Conservation (phyloP, 92 coral and sea anemone genomes). For the Pocillopora grandis region DNA sequence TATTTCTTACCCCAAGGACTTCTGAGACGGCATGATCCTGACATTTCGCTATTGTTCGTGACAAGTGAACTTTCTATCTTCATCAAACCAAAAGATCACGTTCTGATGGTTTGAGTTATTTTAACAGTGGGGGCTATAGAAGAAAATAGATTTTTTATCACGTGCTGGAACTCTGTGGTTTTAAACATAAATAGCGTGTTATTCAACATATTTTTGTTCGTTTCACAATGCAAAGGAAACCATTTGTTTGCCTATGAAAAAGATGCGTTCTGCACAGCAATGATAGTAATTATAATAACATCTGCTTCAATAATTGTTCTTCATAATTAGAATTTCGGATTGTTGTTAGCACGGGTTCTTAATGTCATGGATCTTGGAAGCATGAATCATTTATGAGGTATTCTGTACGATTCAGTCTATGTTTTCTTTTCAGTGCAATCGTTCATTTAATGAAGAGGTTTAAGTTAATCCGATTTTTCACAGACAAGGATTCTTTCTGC, state of each 20-base stretch:
- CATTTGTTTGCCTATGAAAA: neutral
- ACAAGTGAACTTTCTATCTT: neutral
- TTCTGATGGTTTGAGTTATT: constrained; percentile 14
- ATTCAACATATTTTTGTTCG: neutral
- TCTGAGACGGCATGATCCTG: neutral
- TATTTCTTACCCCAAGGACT: constrained; percentile 13
- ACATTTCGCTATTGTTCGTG: neutral
- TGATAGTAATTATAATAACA: neutral
- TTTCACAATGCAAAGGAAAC: neutral
- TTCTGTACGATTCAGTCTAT: neutral
- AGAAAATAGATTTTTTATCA: constrained; percentile 5
- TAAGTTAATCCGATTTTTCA: constrained; percentile 12
- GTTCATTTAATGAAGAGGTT: neutral
- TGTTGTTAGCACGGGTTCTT: neutral
- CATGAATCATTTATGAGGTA: constrained; percentile 2
- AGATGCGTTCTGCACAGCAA: neutral
- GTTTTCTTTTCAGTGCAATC: neutral
- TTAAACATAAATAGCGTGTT: constrained; percentile 25
- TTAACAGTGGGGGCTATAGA: constrained; percentile 13
- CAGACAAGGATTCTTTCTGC: neutral
- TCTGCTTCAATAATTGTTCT: neutral
- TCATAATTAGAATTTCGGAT: neutral
- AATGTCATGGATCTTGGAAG: neutral
- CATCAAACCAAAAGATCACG: neutral
- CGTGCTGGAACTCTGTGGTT: constrained; percentile 1